These are phyloP conservation scores for Australoheros facetus DNA, from an alignment of 2,797 vertebrate genomes.

Conservation along the genomic window DNA sequence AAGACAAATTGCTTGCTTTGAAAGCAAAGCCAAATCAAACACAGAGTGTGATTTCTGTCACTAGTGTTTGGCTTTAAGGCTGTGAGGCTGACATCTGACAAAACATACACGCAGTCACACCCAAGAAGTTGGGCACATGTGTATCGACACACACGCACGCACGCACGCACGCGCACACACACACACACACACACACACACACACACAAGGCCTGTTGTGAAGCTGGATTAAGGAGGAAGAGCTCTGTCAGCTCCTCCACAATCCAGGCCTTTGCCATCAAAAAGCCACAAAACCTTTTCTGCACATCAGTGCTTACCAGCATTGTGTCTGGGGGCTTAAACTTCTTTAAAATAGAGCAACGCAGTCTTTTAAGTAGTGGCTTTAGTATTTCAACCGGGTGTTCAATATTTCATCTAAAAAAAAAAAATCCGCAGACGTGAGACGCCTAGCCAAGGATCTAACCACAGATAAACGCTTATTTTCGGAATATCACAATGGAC, in stretches of 20 bases:
- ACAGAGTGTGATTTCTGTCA: constrained; percentile 72
- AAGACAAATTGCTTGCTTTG: constrained; percentile 78
- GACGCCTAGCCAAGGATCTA: neutral
- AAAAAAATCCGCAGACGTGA: neutral
- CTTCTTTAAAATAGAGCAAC: constrained; percentile 5
- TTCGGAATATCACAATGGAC: neutral
- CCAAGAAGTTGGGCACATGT: constrained; percentile 41
- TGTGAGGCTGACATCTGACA: constrained; percentile 68
- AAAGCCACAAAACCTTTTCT: constrained; percentile 50
- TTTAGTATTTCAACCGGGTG: constrained; percentile 27
- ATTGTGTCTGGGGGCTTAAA: constrained; percentile 12
- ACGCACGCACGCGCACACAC: neutral
- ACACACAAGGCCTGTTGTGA: constrained; percentile 18
- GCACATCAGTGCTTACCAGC: constrained; percentile 21
- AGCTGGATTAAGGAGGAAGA: constrained; percentile 52
- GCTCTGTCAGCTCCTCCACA: constrained; percentile 56
- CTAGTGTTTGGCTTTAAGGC: constrained; percentile 62
- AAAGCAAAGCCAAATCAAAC: constrained; percentile 75
- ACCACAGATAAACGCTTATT: neutral
- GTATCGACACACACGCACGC: neutral
- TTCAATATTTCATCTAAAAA: constrained; percentile 4
- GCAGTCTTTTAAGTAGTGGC: constrained; percentile 27
- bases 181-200: neutral
- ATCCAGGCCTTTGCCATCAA: constrained; percentile 54
- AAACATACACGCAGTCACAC: constrained; percentile 64